Base-by-base conservation (phyloP, 2,113 vertebrate genomes). In the Actenoides lindsayi region DNA sequence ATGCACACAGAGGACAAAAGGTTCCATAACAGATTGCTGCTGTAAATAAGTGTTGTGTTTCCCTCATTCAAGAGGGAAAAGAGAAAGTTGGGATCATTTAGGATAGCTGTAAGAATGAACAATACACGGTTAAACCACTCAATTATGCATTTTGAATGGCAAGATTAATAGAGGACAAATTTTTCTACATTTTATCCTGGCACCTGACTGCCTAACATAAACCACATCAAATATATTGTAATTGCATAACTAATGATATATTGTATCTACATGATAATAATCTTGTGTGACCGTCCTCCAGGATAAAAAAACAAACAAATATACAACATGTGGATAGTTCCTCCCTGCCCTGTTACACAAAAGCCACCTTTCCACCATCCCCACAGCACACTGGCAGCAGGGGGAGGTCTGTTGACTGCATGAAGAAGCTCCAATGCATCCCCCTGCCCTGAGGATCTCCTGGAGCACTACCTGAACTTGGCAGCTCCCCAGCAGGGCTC, bases 391-490 rank as follows among this genome's bases (percentile, higher is more conserved):
- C 2, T 12, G 53, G 39, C 31, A 60, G 50, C 54, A 53, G 13
- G 11, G 41, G 18, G 6, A 20, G 13, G 13, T 21, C 31, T 39
- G 41, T 23, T 16, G 33, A 18, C 30, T 37, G 56, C 25, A 20
- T 7, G 31, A 57, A 41, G 44, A 21, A 37, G 5, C 5, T 17
- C 5, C 51, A 17, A 16, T 10, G 13, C 28, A 12, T 6, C 4
- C 18, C 13, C 9, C 51, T 2, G 2, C 0, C 16, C 64, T 0
- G 0, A 23, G 17, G 13, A 33, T 17, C 28, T 11, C 4, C 41
- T 1, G 35, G 46, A 42, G 33, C 28, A 27, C 9, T 18, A 25
- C 37, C 10, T 8, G 35, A 10, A 44, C 11, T 33, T 1, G 0
- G 8, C 27, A 64, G 30, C 17, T 64, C 35, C 28, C 19, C 19